These are phyloP conservation scores for Nephrotoma flavescens DNA, from an alignment of 2,888 invertebrate genomes.

Conservation along the genomic window DNA sequence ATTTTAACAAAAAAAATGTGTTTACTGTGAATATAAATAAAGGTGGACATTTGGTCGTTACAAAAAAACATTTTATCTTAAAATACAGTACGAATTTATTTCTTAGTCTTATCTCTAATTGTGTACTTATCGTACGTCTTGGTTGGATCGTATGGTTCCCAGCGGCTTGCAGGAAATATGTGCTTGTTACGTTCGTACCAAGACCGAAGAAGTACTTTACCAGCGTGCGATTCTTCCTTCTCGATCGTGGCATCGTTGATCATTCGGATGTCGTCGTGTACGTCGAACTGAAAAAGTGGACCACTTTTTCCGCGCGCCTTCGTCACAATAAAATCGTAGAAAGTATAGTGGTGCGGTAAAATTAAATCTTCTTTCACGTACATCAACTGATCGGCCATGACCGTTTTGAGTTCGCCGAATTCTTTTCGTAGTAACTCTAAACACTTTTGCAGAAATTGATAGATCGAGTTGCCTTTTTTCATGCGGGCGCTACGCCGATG, in stretches of 20 bases:
- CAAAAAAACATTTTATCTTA: not conserved
- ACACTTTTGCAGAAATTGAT: slow-evolving; percentile 80
- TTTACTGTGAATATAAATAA: not conserved
- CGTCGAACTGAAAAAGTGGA: slow-evolving; percentile 94
- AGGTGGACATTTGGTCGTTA: not conserved
- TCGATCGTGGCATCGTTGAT: slow-evolving; percentile 86
- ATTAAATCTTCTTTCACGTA: slow-evolving; percentile 99
- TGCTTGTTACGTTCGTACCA: slow-evolving; percentile 99
- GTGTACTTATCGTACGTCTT: slow-evolving; percentile 94
- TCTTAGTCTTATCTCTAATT: slow-evolving; percentile 56
- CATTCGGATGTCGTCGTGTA: slow-evolving; percentile 85
- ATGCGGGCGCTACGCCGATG: slow-evolving; percentile 81
- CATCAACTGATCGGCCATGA: slow-evolving; percentile 97
- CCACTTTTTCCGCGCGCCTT: slow-evolving; percentile 92
- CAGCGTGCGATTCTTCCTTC: slow-evolving; percentile 96
- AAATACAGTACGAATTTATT: not conserved
- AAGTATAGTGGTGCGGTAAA: slow-evolving; percentile 96
- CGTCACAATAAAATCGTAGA: slow-evolving; percentile 98
- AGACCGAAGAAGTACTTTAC: slow-evolving; percentile 83
- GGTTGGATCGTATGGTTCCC: slow-evolving; percentile 99
- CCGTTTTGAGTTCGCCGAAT: slow-evolving; percentile 92
- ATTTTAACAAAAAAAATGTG: not conserved
- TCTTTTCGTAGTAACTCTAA: slow-evolving; percentile 78
- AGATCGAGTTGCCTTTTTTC: slow-evolving; percentile 93
- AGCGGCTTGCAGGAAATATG: slow-evolving; percentile 97